Evolutionary conservation across 2,888 invertebrate species (phyloP), one percentile per base, ranked within the genome.

Genomic region (Eurois occulta): DNA sequence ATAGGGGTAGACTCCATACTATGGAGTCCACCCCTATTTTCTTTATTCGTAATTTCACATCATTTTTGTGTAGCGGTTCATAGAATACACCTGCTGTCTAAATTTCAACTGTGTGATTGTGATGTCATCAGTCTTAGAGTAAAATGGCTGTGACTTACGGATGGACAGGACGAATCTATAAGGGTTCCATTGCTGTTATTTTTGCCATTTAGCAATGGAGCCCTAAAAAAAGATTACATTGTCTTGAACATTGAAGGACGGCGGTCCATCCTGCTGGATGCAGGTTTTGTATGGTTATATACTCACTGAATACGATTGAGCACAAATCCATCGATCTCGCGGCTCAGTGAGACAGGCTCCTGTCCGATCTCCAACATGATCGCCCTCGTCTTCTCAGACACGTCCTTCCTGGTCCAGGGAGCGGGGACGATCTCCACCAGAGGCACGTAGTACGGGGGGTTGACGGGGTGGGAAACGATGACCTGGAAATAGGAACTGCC

Each of bases 361-460:
- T 99, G 99, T 0, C 99, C 99, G 76, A 99, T 98, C 95, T 98
- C 98, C 74, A 97, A 96, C 98, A 99, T 98, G 32, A 97, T 94
- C 65, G 97, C 97, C 74, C 98, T 97, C 0, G 99, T 98, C 92
- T 97, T 98, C 67, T 96, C 96, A 0, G 98, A 97, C 18, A 99
- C 97, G 82, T 98, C 98, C 0, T 98, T 97, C 72, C 98, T 97
- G 0, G 99, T 99, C 99, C 99, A 99, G 8, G 99, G 98, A 0
- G 99, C 98, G 0, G 99, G 99, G 0, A 99, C 98, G 24, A 99
- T 97, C 96, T 99, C 99, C 1, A 99, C 99, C 66, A 99, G 96
- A 0, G 99, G 99, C 41, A 99, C 99, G 93, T 99, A 99, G 94
- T 99, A 99, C 0, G 99, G 99, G 10, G 99, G 99, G 94, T 99